phyloP scores from a whole-genome alignment of 2,797 vertebrate genomes.

The Pelochelys cantorii region DNA sequence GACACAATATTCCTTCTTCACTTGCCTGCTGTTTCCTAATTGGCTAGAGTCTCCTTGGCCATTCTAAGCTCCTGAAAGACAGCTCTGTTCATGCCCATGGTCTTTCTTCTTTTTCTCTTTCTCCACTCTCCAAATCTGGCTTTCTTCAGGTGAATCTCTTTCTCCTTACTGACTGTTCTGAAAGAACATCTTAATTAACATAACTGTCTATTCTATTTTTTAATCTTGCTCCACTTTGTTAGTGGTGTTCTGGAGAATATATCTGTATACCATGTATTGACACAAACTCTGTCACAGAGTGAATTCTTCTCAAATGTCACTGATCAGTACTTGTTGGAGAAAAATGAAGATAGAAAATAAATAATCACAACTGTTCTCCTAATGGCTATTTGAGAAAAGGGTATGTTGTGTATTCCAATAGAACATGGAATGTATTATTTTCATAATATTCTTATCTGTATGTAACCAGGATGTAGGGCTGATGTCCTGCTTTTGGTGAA shows the following conservation, averaged over 20 bases:
- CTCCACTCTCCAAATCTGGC: background rate
- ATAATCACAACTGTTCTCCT: background rate
- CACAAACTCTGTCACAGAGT: background rate
- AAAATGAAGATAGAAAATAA: background rate
- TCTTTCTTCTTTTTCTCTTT: background rate
- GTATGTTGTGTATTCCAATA: background rate
- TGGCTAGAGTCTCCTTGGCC: background rate
- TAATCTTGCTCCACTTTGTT: background rate
- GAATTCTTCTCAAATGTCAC: rapidly evolving
- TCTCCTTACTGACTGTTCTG: background rate
- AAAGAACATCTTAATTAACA: background rate
- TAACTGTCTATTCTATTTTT: background rate
- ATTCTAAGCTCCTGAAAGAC: background rate
- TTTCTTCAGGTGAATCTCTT: background rate
- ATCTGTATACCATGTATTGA: background rate
- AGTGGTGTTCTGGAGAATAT: background rate
- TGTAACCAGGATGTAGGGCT: background rate
- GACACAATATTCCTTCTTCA: no score
- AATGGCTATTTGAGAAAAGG: background rate
- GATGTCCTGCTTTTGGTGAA: background rate
- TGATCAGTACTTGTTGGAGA: rapidly evolving
- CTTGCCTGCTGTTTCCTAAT: background rate
- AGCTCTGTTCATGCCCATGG: background rate
- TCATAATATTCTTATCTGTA: background rate
- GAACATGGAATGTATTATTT: rapidly evolving